These are phyloP conservation scores for Silurus lanzhouensis DNA, from an alignment of 2,797 vertebrate species.

Conservation along the genomic window DNA sequence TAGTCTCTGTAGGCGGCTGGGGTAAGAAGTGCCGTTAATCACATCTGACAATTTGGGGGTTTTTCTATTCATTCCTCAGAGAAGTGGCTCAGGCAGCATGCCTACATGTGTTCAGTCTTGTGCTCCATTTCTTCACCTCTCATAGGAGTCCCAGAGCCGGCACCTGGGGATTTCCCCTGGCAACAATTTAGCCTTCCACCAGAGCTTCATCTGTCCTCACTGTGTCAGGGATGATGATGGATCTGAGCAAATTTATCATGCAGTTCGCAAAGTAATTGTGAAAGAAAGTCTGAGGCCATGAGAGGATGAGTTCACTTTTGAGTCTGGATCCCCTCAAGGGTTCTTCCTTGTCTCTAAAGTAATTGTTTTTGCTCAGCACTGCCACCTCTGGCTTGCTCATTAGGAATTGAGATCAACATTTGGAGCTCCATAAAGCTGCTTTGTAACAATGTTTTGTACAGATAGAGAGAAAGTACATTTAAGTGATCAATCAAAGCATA, in stretches of 20 bases:
- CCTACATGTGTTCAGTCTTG: constrained; percentile 54
- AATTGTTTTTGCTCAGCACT: background rate
- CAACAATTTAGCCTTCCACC: constrained; percentile 16
- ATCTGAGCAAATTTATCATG: constrained; percentile 18
- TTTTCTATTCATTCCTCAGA: constrained; percentile 41
- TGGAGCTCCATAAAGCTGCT: background rate
- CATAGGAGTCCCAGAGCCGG: constrained; percentile 22
- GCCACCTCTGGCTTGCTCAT: background rate
- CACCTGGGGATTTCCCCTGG: constrained; percentile 48
- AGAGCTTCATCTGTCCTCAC: constrained; percentile 21
- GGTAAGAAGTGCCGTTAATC: constrained; percentile 34
- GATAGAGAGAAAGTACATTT: background rate
- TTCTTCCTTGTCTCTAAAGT: background rate
- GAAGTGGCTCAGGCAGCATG: constrained; percentile 38
- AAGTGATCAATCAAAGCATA: background rate
- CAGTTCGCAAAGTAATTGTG: background rate
- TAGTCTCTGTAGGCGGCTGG: background rate
- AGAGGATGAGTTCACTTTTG: background rate
- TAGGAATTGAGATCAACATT: background rate
- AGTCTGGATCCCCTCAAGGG: background rate
- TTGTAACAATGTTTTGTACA: background rate
- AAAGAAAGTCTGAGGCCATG: constrained; percentile 1
- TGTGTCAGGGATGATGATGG: constrained; percentile 27
- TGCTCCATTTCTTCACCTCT: constrained; percentile 15
- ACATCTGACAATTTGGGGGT: constrained; percentile 38